A percentile compares a stretch with the other conserved stretches of the same genome.
Conservation (phyloP, 64 coral and sea anemone species). For the Montipora capricornis region DNA sequence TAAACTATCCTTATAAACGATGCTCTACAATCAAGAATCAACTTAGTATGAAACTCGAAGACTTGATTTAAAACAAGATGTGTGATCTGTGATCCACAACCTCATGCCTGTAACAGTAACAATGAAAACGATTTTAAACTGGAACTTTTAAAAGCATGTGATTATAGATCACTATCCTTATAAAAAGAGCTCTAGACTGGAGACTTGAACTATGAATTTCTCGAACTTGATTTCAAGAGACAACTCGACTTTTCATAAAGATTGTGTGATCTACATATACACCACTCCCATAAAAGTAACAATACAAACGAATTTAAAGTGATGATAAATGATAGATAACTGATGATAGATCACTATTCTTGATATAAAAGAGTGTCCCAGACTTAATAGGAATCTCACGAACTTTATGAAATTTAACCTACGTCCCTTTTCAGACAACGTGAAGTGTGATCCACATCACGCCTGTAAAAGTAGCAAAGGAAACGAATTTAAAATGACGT, state of each 20-base stretch:
- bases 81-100: too few relatives aligned
- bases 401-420: constrained; percentile 6
- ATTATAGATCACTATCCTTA: too few relatives aligned
- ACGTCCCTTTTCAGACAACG: constrained; percentile 5
- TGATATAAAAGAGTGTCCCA: not conserved
- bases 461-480: not conserved
- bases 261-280: too few relatives aligned
- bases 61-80: too few relatives aligned
- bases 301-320: not conserved
- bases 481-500: not conserved
- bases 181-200: too few relatives aligned
- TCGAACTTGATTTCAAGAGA: too few relatives aligned
- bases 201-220: too few relatives aligned
- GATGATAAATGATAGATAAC: constrained; percentile 3
- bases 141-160: too few relatives aligned
- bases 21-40: not conserved
- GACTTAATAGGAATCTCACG: constrained; percentile 13
- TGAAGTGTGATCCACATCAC: constrained; percentile 1
- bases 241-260: too few relatives aligned
- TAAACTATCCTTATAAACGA: not conserved
- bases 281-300: too few relatives aligned
- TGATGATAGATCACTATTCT: constrained; percentile 12
- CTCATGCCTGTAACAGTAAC: too few relatives aligned
- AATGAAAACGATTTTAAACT: too few relatives aligned
- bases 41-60: not conserved